A percentile compares a stretch with the other conserved stretches of the same genome.
These are phyloP conservation scores for Pteromalus puparum DNA, from an alignment of 1,140 invertebrate species.

Conservation along the genomic window DNA sequence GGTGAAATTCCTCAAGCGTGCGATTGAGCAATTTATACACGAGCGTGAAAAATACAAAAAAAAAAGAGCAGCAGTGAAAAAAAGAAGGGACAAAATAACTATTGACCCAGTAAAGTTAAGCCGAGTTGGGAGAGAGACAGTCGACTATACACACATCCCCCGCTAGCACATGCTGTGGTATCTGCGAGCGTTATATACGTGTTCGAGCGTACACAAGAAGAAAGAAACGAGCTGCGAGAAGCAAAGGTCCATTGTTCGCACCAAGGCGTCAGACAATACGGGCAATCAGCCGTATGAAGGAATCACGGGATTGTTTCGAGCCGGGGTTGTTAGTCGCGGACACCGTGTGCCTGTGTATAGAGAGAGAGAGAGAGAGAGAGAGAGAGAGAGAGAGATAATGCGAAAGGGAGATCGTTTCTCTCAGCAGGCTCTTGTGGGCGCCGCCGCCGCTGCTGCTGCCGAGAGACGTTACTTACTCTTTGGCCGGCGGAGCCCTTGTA, in stretches of 20 bases:
- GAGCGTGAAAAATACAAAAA: neutral
- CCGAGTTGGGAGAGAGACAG: neutral
- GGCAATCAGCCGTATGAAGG: slow-evolving; percentile 71
- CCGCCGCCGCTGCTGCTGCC: neutral
- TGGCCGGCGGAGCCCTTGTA: neutral
- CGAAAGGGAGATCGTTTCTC: slow-evolving; percentile 12
- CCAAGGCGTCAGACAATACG: slow-evolving; percentile 64
- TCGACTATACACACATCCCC: neutral
- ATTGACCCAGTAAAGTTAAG: slow-evolving; percentile 43
- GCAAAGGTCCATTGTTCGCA: slow-evolving; percentile 56
- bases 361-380: slow-evolving; percentile 36
- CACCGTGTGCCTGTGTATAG: slow-evolving; percentile 28
- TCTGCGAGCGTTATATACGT: neutral
- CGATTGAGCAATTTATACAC: neutral
- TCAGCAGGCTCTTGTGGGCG: slow-evolving; percentile 10
- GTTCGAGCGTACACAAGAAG: neutral
- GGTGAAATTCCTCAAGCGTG: neutral
- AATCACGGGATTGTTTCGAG: slow-evolving; percentile 70
- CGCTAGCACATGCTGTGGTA: neutral
- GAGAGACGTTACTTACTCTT: neutral
- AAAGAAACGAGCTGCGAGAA: slow-evolving; percentile 13
- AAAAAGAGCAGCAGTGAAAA: neutral
- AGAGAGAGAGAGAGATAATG: neutral
- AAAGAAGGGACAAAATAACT: slow-evolving; percentile 21
- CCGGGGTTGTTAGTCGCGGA: slow-evolving; percentile 53